phyloP scores from a whole-genome alignment of 2,888 invertebrate species.

The Cecidostiba fungosa region DNA sequence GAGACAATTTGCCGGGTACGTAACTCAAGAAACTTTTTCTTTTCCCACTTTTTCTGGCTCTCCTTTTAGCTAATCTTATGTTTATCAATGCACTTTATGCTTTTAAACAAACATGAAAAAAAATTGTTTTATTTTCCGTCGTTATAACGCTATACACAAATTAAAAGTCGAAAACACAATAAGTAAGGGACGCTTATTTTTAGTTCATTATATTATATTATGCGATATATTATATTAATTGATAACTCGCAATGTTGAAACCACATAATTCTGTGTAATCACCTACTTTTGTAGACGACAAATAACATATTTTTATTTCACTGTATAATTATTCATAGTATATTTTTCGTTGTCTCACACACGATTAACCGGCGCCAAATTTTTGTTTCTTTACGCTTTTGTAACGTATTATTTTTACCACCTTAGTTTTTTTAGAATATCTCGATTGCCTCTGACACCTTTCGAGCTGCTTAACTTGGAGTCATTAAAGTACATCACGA shows the following conservation, averaged over 20 bases:
- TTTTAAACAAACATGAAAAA: conserved; percentile 50
- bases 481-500: conserved; percentile 42
- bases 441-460: conserved; percentile 64
- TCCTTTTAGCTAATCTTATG: conserved; percentile 57
- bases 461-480: conserved; percentile 57
- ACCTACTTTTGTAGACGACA: not conserved
- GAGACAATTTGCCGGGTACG: conserved; percentile 82
- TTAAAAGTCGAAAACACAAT: conserved; percentile 55
- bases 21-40: conserved; percentile 75
- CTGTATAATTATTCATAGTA: conserved; percentile 16
- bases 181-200: conserved; percentile 48
- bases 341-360: conserved; percentile 26
- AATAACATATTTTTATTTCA: conserved; percentile 16
- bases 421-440: conserved; percentile 47
- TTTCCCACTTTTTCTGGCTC: conserved; percentile 60
- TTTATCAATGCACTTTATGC: conserved; percentile 58
- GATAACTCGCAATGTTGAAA: not conserved
- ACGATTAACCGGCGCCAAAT: conserved; percentile 59
- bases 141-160: conserved; percentile 48
- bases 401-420: conserved; percentile 57
- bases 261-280: not conserved
- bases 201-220: conserved; percentile 33
- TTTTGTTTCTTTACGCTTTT: conserved; percentile 66
- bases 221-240: conserved; percentile 21
- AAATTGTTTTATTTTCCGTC: conserved; percentile 44